Percentiles rank a stretch among this genome's conserved stretches.
Conservation (phyloP, 2,888 invertebrate species). For the Pyrrhosoma nymphula region DNA sequence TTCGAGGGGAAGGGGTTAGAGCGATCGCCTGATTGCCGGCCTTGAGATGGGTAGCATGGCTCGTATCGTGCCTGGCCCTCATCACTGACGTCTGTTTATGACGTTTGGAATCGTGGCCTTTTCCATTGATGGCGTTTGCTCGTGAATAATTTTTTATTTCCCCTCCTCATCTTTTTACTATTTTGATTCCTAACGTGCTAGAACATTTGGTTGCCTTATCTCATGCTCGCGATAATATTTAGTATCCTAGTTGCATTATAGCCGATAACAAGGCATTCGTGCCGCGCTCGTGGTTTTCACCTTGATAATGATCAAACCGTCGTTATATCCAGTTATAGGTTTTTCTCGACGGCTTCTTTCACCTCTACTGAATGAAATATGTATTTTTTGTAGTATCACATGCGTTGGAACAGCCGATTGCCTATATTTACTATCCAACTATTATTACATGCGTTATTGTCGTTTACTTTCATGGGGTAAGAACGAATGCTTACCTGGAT, state of each 20-base stretch:
- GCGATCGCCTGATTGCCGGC: conserved; percentile 12
- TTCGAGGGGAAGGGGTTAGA: background rate
- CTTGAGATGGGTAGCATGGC: background rate
- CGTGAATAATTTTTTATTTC: background rate
- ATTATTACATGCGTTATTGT: background rate
- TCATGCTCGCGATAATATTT: background rate
- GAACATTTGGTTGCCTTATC: background rate
- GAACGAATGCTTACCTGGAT: background rate
- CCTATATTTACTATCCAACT: background rate
- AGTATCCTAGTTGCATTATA: background rate
- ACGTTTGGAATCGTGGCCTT: too few species aligned
- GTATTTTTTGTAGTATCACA: background rate
- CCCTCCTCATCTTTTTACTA: background rate
- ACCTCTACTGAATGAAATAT: background rate
- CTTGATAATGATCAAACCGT: background rate
- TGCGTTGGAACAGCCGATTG: background rate
- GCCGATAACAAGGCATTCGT: background rate
- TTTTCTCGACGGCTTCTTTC: background rate
- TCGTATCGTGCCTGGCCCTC: conserved; percentile 45
- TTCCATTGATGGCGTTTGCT: conserved; percentile 1
- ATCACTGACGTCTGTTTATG: background rate
- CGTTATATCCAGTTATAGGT: background rate
- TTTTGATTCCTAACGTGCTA: background rate
- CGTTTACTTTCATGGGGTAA: background rate
- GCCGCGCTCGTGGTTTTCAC: background rate